phyloP scores from a whole-genome alignment of 2,888 invertebrate genomes.

The Disparrhopalites patrizii region DNA sequence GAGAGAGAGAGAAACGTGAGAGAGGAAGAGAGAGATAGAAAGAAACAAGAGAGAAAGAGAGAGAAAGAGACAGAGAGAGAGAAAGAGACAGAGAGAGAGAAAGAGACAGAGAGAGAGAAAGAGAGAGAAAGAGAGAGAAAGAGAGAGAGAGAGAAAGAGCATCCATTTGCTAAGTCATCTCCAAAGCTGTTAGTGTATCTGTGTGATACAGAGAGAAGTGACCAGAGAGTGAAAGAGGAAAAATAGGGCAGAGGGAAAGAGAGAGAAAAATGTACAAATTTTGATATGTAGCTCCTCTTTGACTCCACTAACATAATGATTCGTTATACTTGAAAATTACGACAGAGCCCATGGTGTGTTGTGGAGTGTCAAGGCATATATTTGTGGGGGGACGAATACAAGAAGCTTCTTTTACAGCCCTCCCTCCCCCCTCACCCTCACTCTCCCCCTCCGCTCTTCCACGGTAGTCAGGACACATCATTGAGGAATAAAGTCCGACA shows the following conservation, averaged over 20 bases:
- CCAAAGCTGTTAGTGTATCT: background rate
- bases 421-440: background rate
- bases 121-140: too few relatives aligned
- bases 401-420: too few relatives aligned
- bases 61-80: too few relatives aligned
- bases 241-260: background rate
- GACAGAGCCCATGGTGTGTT: background rate
- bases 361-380: background rate
- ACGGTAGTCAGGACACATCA: constrained; percentile 12
- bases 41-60: too few relatives aligned
- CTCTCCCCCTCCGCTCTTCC: background rate
- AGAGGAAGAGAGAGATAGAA: too few relatives aligned
- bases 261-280: background rate
- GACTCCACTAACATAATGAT: background rate
- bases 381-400: too few relatives aligned
- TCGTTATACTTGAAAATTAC: constrained; percentile 9
- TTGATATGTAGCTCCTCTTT: too few relatives aligned
- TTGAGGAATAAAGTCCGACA: constrained; percentile 23
- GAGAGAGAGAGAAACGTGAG: too few relatives aligned
- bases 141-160: too few relatives aligned
- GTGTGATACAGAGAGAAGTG: background rate
- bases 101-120: too few relatives aligned
- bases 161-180: constrained; percentile 25
- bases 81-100: too few relatives aligned
- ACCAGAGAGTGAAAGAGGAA: background rate